phyloP scores from a whole-genome alignment of 2,888 invertebrate species.

The Hylaea fasciaria region DNA sequence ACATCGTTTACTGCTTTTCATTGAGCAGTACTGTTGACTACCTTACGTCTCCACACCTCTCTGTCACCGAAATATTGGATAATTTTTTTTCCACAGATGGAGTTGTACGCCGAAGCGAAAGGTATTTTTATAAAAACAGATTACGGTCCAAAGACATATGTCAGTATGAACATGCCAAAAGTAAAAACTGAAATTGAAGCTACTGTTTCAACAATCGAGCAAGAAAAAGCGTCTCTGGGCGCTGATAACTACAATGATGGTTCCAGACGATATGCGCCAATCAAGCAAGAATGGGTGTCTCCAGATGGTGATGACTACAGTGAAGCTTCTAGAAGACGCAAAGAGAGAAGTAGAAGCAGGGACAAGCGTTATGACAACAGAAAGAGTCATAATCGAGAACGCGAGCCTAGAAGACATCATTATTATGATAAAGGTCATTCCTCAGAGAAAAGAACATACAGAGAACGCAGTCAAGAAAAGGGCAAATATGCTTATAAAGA shows the following conservation, averaged over 20 bases:
- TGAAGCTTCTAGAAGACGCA: conserved; percentile 12
- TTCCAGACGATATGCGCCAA: conserved; percentile 10
- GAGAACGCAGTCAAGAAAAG: neutral
- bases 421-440: neutral
- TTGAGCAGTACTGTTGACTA: too few species aligned
- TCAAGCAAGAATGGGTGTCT: conserved; percentile 35
- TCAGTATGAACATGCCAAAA: conserved; percentile 14
- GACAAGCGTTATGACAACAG: conserved; percentile 2
- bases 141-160: conserved; percentile 30
- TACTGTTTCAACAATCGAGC: conserved; percentile 13
- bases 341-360: conserved; percentile 20
- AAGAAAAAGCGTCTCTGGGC: conserved; percentile 26
- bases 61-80: too few species aligned
- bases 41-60: too few species aligned
- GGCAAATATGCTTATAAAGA: conserved; percentile 9
- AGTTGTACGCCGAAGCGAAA: conserved; percentile 50
- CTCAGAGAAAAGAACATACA: conserved; percentile 6
- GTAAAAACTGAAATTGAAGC: neutral
- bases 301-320: conserved; percentile 13
- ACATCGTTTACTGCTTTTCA: too few species aligned
- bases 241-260: conserved; percentile 6
- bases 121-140: conserved; percentile 40
- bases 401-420: conserved; percentile 2
- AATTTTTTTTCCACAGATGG: conserved; percentile 56
- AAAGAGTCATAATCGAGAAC: neutral